Conservation (phyloP, 2,113 vertebrate genomes). For the Ailuropoda melanoleuca region DNA sequence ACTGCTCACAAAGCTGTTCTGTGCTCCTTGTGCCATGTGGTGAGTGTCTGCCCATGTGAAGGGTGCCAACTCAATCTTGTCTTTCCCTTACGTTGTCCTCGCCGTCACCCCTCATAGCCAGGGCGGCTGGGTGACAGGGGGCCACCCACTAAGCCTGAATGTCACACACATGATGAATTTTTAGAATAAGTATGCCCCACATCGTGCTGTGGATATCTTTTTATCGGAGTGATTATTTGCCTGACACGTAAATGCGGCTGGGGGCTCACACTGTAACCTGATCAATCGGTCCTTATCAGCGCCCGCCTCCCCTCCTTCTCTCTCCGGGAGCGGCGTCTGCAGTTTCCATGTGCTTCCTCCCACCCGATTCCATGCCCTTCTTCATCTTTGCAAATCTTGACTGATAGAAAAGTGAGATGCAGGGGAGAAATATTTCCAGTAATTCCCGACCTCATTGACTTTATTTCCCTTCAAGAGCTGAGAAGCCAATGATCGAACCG, state of each 20-base stretch:
- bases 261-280: not conserved
- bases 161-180: not conserved
- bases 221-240: not conserved
- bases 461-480: not conserved
- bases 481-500: not conserved
- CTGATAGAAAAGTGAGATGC: not conserved
- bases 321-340: rapidly evolving
- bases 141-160: not conserved
- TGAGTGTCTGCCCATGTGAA: not conserved
- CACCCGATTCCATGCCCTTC: not conserved
- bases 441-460: not conserved
- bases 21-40: too few relatives aligned
- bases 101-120: not conserved
- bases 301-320: not conserved
- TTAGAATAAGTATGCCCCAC: not conserved
- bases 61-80: not conserved
- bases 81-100: not conserved
- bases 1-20: not conserved
- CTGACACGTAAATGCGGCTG: not conserved
- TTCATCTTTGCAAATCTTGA: not conserved
- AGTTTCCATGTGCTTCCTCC: not conserved
- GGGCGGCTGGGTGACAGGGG: rapidly evolving
- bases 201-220: not conserved
- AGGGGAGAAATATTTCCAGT: not conserved
- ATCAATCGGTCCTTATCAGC: rapidly evolving